A percentile compares a stretch with the other conserved stretches of the same genome.
Conservation (phyloP, 1,140 invertebrate genomes). For the Cyclargus thomasi region DNA sequence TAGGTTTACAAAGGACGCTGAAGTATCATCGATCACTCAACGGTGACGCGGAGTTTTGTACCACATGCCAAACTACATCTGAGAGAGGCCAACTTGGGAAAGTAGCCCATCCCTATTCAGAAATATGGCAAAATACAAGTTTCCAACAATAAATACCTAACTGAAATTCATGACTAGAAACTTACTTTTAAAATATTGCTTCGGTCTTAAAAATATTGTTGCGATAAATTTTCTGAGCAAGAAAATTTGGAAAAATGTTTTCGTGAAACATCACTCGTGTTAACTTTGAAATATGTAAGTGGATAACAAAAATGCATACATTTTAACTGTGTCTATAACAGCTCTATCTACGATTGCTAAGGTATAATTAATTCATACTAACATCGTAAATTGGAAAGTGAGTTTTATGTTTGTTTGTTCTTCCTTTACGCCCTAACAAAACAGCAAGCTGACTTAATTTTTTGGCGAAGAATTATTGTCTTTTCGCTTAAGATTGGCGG, state of each 20-base stretch:
- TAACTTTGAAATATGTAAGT: neutral
- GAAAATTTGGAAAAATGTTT: neutral
- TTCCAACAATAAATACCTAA: neutral
- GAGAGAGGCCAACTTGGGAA: constrained; percentile 12
- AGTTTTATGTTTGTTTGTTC: no score
- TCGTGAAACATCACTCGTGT: neutral
- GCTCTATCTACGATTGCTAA: neutral
- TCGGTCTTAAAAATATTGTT: neutral
- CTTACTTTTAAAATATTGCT: neutral
- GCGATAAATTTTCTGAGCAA: neutral
- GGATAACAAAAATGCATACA: no score
- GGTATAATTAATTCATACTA: no score
- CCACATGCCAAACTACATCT: constrained; percentile 18
- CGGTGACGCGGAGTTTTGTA: constrained; percentile 25
- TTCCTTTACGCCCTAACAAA: no score
- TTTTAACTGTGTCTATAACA: no score
- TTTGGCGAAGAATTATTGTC: no score
- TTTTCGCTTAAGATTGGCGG: no score
- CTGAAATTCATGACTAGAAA: neutral
- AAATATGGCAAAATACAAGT: neutral
- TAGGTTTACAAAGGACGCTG: neutral
- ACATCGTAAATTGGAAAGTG: no score
- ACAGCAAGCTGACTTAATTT: no score
- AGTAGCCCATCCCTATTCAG: constrained; percentile 3
- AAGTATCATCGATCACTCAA: constrained; percentile 32